phyloP scores from a whole-genome alignment of 2,797 vertebrate species.

The Molossus molossus region DNA sequence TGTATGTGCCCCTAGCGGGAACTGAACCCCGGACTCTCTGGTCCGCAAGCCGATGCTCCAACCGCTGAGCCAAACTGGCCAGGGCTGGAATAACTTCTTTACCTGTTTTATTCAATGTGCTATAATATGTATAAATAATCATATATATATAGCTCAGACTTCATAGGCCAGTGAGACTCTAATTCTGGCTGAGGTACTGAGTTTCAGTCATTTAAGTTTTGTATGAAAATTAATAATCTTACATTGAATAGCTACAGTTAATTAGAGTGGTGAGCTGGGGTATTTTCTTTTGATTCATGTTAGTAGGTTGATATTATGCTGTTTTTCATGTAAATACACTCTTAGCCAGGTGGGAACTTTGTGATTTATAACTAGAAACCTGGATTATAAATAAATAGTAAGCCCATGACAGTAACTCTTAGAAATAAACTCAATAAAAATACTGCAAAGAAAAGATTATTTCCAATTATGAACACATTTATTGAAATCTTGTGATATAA shows the following conservation, averaged over 20 bases:
- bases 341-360: conserved; percentile 53
- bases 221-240: conserved; percentile 54
- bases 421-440: conserved; percentile 64
- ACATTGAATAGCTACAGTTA: conserved; percentile 50
- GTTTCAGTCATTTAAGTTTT: conserved; percentile 43
- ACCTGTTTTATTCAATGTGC: conserved; percentile 42
- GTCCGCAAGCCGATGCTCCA: too few species aligned
- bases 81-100: conserved; percentile 4
- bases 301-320: conserved; percentile 45
- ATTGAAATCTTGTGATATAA: conserved; percentile 49
- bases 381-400: conserved; percentile 67
- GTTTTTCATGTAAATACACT: conserved; percentile 57
- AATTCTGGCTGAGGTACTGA: not conserved
- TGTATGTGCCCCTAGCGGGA: too few species aligned
- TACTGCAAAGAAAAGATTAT: conserved; percentile 48
- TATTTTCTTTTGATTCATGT: conserved; percentile 70
- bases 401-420: conserved; percentile 38
- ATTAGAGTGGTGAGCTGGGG: not conserved
- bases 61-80: too few species aligned
- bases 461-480: conserved; percentile 65
- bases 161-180: not conserved
- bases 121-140: conserved; percentile 5
- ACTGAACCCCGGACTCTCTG: too few species aligned
- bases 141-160: not conserved
- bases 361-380: conserved; percentile 70